These are phyloP conservation scores for Acanthosepion esculentum DNA, from an alignment of 2,888 invertebrate genomes.

Conservation along the genomic window DNA sequence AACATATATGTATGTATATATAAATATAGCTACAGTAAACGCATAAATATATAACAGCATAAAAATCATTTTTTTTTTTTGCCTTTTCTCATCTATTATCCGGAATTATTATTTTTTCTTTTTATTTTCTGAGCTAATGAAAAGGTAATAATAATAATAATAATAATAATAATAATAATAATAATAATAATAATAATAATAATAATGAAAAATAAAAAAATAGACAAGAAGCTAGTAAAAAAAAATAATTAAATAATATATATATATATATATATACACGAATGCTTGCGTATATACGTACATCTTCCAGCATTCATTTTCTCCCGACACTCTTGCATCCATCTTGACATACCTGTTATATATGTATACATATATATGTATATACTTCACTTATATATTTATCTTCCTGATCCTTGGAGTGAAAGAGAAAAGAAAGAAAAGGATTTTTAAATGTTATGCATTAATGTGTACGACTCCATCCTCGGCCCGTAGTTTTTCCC, in stretches of 20 bases:
- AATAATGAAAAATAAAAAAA: background rate
- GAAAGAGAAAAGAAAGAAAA: slow-evolving; percentile 13
- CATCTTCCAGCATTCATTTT: background rate
- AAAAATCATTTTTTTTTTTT: too few species aligned
- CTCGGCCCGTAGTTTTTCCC: background rate
- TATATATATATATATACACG: background rate
- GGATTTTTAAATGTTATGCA: background rate
- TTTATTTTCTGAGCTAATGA: background rate
- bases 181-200: background rate
- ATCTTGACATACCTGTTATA: background rate
- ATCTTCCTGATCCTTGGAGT: slow-evolving; percentile 4
- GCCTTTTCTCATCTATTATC: too few species aligned
- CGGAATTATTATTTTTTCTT: background rate
- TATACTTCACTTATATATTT: background rate
- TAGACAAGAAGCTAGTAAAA: background rate
- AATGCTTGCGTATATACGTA: background rate
- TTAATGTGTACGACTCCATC: background rate
- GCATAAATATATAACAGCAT: background rate
- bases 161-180: background rate
- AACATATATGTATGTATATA: background rate
- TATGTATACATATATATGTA: background rate
- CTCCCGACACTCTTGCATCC: background rate
- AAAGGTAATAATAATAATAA: background rate
- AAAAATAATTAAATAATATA: background rate
- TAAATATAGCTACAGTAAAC: background rate